phyloP scores from a whole-genome alignment of 1,140 invertebrate genomes.

The Drosophila melanica region DNA sequence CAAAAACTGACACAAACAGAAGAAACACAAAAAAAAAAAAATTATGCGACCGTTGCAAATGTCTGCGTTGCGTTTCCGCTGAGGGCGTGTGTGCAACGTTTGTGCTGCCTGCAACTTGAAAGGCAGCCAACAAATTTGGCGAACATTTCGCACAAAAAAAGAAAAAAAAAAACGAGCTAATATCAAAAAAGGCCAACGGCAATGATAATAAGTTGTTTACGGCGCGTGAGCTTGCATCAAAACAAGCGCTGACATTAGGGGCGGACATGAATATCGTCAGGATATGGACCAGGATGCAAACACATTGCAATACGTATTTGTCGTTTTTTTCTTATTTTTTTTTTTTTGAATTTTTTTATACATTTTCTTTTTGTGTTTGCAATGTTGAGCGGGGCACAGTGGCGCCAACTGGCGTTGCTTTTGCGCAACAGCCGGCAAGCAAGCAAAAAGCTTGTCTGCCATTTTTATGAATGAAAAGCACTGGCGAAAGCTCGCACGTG shows the following conservation, averaged over 20 bases:
- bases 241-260: slow-evolving; percentile 82
- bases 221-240: slow-evolving; percentile 80
- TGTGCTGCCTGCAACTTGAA: slow-evolving; percentile 66
- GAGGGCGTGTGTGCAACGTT: slow-evolving; percentile 56
- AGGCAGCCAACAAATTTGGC: slow-evolving; percentile 65
- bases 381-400: slow-evolving; percentile 24
- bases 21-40: slow-evolving; percentile 18
- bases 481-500: slow-evolving; percentile 46
- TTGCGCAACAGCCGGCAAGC: slow-evolving; percentile 45
- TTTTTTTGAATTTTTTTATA: slow-evolving; percentile 18
- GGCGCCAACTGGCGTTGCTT: slow-evolving; percentile 72
- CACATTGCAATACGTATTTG: slow-evolving; percentile 19
- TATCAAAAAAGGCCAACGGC: slow-evolving; percentile 46
- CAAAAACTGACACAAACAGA: slow-evolving; percentile 46
- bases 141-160: not conserved
- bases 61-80: slow-evolving; percentile 76
- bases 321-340: slow-evolving; percentile 18
- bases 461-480: slow-evolving; percentile 81
- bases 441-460: slow-evolving; percentile 71
- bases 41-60: slow-evolving; percentile 51
- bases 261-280: slow-evolving; percentile 66
- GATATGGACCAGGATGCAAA: slow-evolving; percentile 15
- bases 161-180: not conserved
- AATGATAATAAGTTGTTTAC: slow-evolving; percentile 83
- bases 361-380: slow-evolving; percentile 5